Evolutionary conservation across 2,888 invertebrate genomes (phyloP).

Genomic region (Patella depressa): DNA sequence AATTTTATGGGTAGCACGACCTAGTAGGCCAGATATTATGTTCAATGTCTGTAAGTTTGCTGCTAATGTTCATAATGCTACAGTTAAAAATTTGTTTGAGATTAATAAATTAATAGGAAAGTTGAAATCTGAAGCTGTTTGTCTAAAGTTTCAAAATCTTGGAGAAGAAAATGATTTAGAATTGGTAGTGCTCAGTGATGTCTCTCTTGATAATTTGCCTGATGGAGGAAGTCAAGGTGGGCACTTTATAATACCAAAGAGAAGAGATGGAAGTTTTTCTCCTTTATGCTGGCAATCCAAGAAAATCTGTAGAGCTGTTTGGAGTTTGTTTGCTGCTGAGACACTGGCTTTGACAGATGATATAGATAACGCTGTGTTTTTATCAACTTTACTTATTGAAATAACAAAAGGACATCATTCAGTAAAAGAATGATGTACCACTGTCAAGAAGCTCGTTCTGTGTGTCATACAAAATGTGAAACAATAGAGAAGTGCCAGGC

Average conservation of each 20-base stretch:
- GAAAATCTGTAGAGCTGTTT: not conserved
- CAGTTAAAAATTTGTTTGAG: not conserved
- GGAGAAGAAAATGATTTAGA: not conserved
- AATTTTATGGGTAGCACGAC: slow-evolving; percentile 13
- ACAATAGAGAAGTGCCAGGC: no score
- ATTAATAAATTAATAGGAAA: not conserved
- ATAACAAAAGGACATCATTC: not conserved
- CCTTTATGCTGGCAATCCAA: slow-evolving; percentile 11
- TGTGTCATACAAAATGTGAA: no score
- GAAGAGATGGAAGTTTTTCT: not conserved
- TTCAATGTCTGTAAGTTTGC: slow-evolving; percentile 2
- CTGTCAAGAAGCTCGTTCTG: no score
- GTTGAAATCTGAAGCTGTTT: not conserved
- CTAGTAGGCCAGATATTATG: not conserved
- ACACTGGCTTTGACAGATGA: slow-evolving; percentile 15
- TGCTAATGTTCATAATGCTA: not conserved
- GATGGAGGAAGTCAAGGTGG: slow-evolving; percentile 13
- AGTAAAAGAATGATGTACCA: no score
- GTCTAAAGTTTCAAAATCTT: not conserved
- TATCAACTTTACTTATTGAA: not conserved
- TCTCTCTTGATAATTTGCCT: not conserved
- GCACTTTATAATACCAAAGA: not conserved
- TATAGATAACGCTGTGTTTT: slow-evolving; percentile 13
- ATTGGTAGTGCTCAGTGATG: slow-evolving; percentile 12
- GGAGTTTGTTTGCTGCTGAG: slow-evolving; percentile 16